Evolutionary conservation across 2,797 vertebrate genomes (phyloP).

Genomic region (Sphenopsis melanotis): DNA sequence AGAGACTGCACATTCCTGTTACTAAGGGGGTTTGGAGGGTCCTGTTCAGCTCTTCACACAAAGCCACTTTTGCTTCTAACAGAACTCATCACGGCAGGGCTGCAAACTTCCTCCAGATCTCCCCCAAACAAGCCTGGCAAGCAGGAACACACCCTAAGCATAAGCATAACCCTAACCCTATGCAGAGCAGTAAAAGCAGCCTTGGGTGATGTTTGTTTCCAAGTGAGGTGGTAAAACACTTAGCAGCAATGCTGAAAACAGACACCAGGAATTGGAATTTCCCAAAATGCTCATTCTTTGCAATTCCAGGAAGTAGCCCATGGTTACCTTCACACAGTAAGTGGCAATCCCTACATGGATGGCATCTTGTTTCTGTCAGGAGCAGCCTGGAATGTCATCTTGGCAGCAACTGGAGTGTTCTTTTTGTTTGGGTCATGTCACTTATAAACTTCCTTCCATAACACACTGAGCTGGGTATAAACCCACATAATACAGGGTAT

Average conservation of each 20-base stretch:
- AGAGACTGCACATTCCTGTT: neutral
- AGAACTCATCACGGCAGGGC: neutral
- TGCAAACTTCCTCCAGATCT: neutral
- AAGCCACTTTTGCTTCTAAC: neutral
- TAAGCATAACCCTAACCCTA: neutral
- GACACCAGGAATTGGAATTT: neutral
- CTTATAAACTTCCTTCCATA: neutral
- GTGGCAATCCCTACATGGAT: neutral
- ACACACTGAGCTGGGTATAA: neutral
- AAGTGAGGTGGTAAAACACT: neutral
- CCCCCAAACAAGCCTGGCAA: neutral
- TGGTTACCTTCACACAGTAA: neutral
- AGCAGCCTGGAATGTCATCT: neutral
- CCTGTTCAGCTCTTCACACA: neutral
- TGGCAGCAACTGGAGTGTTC: neutral
- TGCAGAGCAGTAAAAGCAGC: neutral
- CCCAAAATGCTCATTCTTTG: neutral
- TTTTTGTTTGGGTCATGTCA: neutral
- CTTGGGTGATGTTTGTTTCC: neutral
- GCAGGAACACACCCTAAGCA: neutral
- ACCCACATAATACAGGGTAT: neutral
- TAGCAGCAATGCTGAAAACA: neutral
- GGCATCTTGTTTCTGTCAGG: neutral
- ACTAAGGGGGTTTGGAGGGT: neutral
- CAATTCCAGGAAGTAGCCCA: neutral